phyloP scores from a whole-genome alignment of 2,113 vertebrate species.

The Oriolus oriolus region DNA sequence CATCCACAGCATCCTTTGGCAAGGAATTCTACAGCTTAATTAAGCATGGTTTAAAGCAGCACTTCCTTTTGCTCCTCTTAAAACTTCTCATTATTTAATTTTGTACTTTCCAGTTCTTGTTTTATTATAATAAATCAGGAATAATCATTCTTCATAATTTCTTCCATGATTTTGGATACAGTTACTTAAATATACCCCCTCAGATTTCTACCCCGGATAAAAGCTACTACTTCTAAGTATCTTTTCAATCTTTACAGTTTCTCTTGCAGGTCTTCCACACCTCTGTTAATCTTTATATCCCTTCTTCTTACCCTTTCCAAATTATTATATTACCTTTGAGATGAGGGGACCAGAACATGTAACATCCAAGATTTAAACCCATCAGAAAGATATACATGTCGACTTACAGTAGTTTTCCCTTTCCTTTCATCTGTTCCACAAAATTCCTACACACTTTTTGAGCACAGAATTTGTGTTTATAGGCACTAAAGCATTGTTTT shows the following conservation, averaged over 20 bases:
- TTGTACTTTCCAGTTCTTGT: not conserved
- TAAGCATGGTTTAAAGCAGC: not conserved
- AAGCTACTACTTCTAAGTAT: not conserved
- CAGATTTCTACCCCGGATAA: not conserved
- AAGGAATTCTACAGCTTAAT: constrained; percentile 7
- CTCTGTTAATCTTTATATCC: not conserved
- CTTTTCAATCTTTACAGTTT: not conserved
- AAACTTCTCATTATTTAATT: not conserved
- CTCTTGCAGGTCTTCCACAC: not conserved
- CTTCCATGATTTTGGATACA: not conserved
- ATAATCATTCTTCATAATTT: not conserved
- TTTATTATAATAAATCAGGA: not conserved
- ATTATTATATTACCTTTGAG: not conserved
- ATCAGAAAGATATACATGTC: not conserved
- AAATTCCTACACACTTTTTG: not conserved
- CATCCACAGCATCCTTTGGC: constrained; percentile 26
- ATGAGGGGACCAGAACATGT: not conserved
- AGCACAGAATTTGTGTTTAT: not conserved
- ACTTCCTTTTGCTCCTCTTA: not conserved
- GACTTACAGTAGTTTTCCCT: not conserved
- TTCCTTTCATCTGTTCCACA: not conserved
- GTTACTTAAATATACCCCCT: not conserved
- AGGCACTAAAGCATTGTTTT: not conserved
- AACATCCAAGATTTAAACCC: not conserved
- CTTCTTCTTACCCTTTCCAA: not conserved